Base-by-base conservation (phyloP, 2,113 vertebrate genomes). In the Amblyornis subalaris region DNA sequence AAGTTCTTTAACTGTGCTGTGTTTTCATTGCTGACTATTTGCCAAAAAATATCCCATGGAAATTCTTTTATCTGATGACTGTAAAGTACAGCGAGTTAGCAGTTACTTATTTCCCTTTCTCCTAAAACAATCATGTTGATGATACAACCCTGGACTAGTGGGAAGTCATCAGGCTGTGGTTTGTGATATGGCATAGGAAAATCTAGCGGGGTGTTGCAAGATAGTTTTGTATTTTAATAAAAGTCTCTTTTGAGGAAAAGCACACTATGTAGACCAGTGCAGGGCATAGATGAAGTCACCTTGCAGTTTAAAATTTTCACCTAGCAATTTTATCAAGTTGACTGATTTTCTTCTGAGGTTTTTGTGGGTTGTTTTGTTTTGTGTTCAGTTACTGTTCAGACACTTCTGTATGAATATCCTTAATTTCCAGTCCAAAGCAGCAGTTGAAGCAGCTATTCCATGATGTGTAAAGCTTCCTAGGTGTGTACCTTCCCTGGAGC, bases 31-130 rank as follows among this genome's bases (percentile, higher is more conserved):
- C 75, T 95, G 91, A 91, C 85, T 93, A 48, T 94, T 96, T 94
- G 93, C 93, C 95, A 95, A 40, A 93, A 95, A 82, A 65, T 78
- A 93, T 71, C 88, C 64, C 89, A n/a, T 95, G 91, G 91, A 96
- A 94, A 82, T 95, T 84, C 42, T 88, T 94, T 93, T 96, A 91
- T 95, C 95, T 97, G 86, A 77, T 93, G 85, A 36, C 81, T 85
- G 86, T 74, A 42, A 93, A 96, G 48, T 65, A 54, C 47, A 77
- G 85, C 7, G 14, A 93, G 74, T 93, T 96, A 88, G 65, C 95
- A 86, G 77, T 93, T 91, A 90, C 85, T 95, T 92, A 82, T 65
- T 97, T 96, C 95, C 75, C 71, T 84, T 94, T 88, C 92, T 94
- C 88, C 87, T 94, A 79, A 95, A 95, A 70, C 73, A 92, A 19